These are phyloP conservation scores for Globia sparganii DNA, from an alignment of 2,888 invertebrate genomes.

Conservation along the genomic window DNA sequence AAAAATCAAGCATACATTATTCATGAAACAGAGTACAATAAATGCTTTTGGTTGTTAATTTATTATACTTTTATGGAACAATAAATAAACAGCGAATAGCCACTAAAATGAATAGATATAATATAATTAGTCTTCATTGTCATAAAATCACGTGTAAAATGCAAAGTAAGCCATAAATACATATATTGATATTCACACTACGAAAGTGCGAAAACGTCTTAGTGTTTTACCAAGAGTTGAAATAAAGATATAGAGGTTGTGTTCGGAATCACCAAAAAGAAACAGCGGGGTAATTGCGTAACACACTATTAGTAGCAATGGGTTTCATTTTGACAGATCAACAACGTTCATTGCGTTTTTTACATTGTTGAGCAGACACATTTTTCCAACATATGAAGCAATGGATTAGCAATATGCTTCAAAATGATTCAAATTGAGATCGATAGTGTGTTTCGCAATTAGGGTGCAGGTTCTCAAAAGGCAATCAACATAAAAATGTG, in stretches of 20 bases:
- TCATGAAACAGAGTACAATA: conserved; percentile 17
- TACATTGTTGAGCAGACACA: too few relatives aligned
- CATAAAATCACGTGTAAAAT: conserved; percentile 51
- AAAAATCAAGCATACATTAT: not conserved
- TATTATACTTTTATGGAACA: not conserved
- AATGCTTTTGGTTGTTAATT: conserved; percentile 5
- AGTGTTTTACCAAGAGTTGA: not conserved
- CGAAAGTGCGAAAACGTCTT: conserved; percentile 24
- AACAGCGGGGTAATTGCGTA: too few relatives aligned
- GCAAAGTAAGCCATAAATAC: conserved; percentile 46
- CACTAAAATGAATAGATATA: conserved; percentile 41
- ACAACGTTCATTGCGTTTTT: too few relatives aligned
- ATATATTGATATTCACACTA: conserved; percentile 26
- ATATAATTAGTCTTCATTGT: conserved; percentile 37
- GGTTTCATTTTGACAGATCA: too few relatives aligned
- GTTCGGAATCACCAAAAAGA: too few relatives aligned
- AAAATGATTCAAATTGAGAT: too few relatives aligned
- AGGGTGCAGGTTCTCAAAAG: not conserved
- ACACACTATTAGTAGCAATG: too few relatives aligned
- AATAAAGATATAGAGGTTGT: conserved; percentile 24
- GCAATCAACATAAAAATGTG: not conserved
- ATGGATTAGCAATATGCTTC: too few relatives aligned
- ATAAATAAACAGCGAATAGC: conserved; percentile 31
- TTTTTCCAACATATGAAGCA: too few relatives aligned
- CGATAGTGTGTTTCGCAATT: too few relatives aligned